Base-by-base conservation (phyloP, 1,140 invertebrate genomes). In the Wiebesia pumilae region DNA sequence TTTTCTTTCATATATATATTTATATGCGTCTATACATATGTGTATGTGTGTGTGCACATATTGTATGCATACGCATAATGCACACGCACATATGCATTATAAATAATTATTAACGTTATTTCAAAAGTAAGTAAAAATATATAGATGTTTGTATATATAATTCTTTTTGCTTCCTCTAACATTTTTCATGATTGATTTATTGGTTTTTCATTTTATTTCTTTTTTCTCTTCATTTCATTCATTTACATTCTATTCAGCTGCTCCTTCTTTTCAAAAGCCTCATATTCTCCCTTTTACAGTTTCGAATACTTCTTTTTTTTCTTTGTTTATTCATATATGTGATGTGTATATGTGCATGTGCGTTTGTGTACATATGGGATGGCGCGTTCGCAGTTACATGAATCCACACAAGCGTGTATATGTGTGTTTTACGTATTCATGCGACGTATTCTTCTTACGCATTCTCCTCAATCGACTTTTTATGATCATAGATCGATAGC, bases 121-220 rank as follows among this genome's bases (percentile, higher is more conserved):
- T 91, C 89, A 88, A 91, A 92, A 91, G 89, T 92, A 92, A 91
- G 89, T 90, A 91, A 91, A 92, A 90, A 88, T 89, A 88, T 90
- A 86, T 87, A 81, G 65, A 84, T 88, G 75, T 88, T 58, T 89
- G 47, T 87, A 87, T 89, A 88, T 88, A 89, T 86, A 87, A 40
- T 38, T 62, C n/a, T 54, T 87, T 90, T 90, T 89, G 87, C 79
- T 83, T 86, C 21, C 84, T 87, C 88, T 89, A 77, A 62, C 87
- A 87, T 87, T 86, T 87, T 88, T 75, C 79, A 69, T 62, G 30
- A 62, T 83, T 47, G 58, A 84, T 84, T 73, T 75, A 78, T 54
- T 78, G 43, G 69, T n/a, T 78, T 33, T 77, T 54, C 78, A 35
- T 47, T 58, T 58, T 58, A 47, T 65, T 69, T 54, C 62, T 79